phyloP scores from a whole-genome alignment of 2,797 vertebrate genomes.

The Thaleichthys pacificus region DNA sequence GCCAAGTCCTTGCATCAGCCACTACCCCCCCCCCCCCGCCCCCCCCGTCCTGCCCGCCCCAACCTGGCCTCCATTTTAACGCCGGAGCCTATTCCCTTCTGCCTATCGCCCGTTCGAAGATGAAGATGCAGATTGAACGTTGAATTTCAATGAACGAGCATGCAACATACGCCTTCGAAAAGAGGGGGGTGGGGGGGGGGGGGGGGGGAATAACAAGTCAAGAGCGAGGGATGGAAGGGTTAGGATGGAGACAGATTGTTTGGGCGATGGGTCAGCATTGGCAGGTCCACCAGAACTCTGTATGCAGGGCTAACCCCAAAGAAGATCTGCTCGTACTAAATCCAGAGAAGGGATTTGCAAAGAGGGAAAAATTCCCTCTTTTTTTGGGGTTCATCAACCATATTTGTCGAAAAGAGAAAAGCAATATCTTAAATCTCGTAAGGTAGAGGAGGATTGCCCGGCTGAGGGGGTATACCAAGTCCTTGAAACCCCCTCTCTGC shows the following conservation, averaged over 20 bases:
- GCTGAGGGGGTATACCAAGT: constrained; percentile 52
- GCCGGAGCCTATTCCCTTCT: constrained; percentile 22
- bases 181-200: not conserved
- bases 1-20: constrained; percentile 52
- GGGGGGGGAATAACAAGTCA: too few relatives aligned
- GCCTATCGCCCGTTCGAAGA: not conserved
- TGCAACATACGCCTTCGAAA: constrained; percentile 30
- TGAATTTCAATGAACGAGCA: constrained; percentile 19
- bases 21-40: constrained; percentile 7
- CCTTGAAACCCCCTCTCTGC: constrained; percentile 44
- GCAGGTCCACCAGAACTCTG: constrained; percentile 23
- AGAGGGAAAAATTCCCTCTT: constrained; percentile 32
- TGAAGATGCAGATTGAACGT: not conserved
- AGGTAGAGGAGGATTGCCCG: constrained; percentile 36
- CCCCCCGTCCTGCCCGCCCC: not conserved
- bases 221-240: not conserved
- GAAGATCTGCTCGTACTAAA: constrained; percentile 7
- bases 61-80: constrained; percentile 12
- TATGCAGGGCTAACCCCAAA: constrained; percentile 23
- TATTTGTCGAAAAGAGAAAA: constrained; percentile 11
- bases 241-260: not conserved
- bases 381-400: constrained; percentile 35
- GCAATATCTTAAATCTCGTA: constrained; percentile 27
- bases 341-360: constrained; percentile 34
- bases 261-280: not conserved